Evolutionary conservation across 2,113 vertebrate species (phyloP).

Genomic region (Vombatus ursinus): DNA sequence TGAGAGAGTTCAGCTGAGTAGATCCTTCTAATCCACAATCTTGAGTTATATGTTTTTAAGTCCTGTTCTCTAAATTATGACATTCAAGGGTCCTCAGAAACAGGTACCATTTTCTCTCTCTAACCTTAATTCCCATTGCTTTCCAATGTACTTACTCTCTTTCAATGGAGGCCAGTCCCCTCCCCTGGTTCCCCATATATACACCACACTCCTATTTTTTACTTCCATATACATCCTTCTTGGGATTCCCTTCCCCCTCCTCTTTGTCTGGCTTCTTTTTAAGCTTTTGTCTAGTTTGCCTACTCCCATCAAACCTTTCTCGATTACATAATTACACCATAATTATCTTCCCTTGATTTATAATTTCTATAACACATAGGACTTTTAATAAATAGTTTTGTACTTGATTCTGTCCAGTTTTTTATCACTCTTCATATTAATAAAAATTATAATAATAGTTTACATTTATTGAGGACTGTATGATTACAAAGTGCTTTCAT

Average conservation of each 20-base stretch:
- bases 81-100: neutral
- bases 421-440: neutral
- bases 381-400: neutral
- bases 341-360: neutral
- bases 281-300: neutral
- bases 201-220: neutral
- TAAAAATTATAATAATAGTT: neutral
- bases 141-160: neutral
- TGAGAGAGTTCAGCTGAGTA: neutral
- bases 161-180: neutral
- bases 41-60: neutral
- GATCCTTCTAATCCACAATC: neutral
- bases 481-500: neutral
- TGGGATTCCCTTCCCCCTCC: neutral
- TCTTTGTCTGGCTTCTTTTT: neutral
- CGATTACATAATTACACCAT: neutral
- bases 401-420: neutral
- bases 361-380: neutral
- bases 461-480: neutral
- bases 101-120: neutral
- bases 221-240: neutral
- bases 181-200: neutral
- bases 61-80: neutral
- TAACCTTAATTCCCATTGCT: neutral
- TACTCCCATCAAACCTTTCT: neutral